A percentile compares a stretch with the other conserved stretches of the same genome.
These are phyloP conservation scores for Atlantisia rogersi DNA, from an alignment of 2,113 vertebrate genomes.

Conservation along the genomic window DNA sequence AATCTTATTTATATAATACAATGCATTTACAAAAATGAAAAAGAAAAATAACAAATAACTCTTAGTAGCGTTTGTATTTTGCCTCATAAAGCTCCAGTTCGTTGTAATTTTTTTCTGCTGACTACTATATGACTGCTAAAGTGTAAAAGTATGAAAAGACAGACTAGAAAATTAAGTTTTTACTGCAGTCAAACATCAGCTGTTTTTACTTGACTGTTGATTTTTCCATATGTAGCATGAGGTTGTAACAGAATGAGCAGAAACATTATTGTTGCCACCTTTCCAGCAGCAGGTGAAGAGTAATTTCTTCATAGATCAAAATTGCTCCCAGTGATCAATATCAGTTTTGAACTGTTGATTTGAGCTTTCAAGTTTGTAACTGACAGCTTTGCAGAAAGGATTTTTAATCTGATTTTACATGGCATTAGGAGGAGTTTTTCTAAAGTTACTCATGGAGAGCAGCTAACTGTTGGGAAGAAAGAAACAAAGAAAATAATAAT, in stretches of 20 bases:
- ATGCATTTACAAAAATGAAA: neutral
- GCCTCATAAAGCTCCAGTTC: neutral
- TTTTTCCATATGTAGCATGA: neutral
- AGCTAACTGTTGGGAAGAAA: neutral
- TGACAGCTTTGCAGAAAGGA: neutral
- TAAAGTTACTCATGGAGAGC: neutral
- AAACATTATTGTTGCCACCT: neutral
- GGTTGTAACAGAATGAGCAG: neutral
- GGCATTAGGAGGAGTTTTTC: neutral
- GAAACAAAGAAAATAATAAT: too few relatives aligned
- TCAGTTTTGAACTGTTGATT: neutral
- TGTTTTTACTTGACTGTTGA: neutral
- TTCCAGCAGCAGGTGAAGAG: neutral
- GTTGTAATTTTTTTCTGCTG: neutral
- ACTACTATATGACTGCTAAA: neutral
- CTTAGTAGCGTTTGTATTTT: neutral
- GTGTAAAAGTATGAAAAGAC: neutral
- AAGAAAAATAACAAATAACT: neutral
- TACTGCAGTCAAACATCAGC: fast-evolving
- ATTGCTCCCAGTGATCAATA: neutral
- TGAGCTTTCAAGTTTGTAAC: neutral
- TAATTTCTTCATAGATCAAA: neutral
- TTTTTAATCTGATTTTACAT: neutral
- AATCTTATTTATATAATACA: neutral
- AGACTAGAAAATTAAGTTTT: neutral